Conservation (phyloP, 64 coral and sea anemone species). For the Cladopsammia gracilis region DNA sequence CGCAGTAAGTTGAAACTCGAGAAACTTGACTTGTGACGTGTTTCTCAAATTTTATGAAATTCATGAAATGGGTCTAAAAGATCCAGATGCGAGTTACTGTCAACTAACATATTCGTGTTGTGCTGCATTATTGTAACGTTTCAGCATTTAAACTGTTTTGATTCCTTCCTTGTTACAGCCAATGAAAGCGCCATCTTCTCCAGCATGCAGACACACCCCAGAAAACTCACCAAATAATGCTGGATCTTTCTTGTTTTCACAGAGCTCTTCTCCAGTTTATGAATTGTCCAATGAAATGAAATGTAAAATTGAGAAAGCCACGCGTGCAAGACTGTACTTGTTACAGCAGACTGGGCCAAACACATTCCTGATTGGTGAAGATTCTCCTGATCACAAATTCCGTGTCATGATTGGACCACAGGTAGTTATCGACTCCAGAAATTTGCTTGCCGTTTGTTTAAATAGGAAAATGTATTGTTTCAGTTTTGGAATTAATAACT, state of each 20-base stretch:
- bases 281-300: conserved; percentile 82
- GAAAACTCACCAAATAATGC: conserved; percentile 77
- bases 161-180: not conserved
- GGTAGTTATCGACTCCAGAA: too few species aligned
- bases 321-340: conserved; percentile 88
- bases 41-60: too few species aligned
- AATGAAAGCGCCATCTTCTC: conserved; percentile 69
- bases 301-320: conserved; percentile 92
- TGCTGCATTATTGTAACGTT: not conserved
- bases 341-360: conserved; percentile 97
- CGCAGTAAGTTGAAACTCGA: too few species aligned
- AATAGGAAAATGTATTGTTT: too few species aligned
- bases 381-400: conserved; percentile 96
- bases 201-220: conserved; percentile 66
- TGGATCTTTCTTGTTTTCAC: conserved; percentile 47
- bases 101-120: too few species aligned
- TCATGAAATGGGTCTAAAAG: too few species aligned
- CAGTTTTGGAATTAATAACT: too few species aligned
- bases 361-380: conserved; percentile 96
- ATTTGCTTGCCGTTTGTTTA: too few species aligned
- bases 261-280: conserved; percentile 82
- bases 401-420: conserved; percentile 98
- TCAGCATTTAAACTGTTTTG: not conserved
- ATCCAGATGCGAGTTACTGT: too few species aligned
- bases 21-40: too few species aligned